A percentile compares a stretch with the other conserved stretches of the same genome.
Conservation (phyloP, 2,113 vertebrate genomes). For the Nycticorax nycticorax region DNA sequence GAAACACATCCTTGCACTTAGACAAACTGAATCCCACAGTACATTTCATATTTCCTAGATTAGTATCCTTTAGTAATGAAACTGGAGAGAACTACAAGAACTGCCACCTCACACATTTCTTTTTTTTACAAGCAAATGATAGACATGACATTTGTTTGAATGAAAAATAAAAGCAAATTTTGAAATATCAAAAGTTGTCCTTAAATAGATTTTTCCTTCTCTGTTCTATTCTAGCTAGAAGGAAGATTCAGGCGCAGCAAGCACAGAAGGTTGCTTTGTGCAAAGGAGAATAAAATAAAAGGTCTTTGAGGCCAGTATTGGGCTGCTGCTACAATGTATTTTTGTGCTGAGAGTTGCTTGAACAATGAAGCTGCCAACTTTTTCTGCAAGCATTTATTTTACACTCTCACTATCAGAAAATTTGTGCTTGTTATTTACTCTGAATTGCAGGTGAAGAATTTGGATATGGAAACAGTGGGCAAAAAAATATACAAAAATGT, state of each 20-base stretch:
- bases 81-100: background rate
- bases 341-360: background rate
- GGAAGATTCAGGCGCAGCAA: background rate
- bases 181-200: background rate
- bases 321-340: background rate
- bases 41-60: background rate
- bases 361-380: background rate
- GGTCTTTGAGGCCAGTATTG: background rate
- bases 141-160: background rate
- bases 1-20: background rate
- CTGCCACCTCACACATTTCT: background rate
- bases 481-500: background rate
- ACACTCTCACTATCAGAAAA: background rate
- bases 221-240: background rate
- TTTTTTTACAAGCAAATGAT: background rate
- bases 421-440: background rate
- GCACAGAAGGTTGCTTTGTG: background rate
- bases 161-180: background rate
- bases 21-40: background rate
- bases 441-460: background rate
- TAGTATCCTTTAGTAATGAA: background rate
- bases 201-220: background rate
- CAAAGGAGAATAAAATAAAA: background rate
- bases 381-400: background rate
- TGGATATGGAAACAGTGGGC: background rate